A percentile compares a stretch with the other conserved stretches of the same genome.
These are phyloP conservation scores for Argyresthia goedartella DNA, from an alignment of 2,888 invertebrate genomes.

Conservation along the genomic window DNA sequence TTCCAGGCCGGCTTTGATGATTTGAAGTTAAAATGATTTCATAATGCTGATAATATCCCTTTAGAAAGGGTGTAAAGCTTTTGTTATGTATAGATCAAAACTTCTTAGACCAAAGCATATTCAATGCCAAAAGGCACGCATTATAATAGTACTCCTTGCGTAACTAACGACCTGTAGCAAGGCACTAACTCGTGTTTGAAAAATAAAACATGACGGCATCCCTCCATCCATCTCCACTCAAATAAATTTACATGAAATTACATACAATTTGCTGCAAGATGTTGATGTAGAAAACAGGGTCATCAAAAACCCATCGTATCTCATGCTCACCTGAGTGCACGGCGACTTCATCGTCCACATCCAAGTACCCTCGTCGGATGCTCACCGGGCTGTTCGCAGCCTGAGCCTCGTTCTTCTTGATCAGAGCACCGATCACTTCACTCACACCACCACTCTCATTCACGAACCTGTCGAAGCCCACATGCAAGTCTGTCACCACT, in stretches of 20 bases:
- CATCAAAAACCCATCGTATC: background rate
- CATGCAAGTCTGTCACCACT: conserved; percentile 48
- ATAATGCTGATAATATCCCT: conserved; percentile 2
- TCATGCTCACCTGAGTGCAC: conserved; percentile 77
- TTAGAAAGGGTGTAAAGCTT: conserved; percentile 21
- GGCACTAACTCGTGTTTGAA: background rate
- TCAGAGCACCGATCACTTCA: conserved; percentile 56
- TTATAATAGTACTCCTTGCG: background rate
- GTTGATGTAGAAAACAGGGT: conserved; percentile 8
- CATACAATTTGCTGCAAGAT: conserved; percentile 13
- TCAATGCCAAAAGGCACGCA: background rate
- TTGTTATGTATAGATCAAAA: too few relatives aligned
- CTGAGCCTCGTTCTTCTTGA: conserved; percentile 55
- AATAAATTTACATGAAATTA: conserved; percentile 10
- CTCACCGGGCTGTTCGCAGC: conserved; percentile 56
- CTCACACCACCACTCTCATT: conserved; percentile 49
- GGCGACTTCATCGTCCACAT: conserved; percentile 77
- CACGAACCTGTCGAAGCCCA: conserved; percentile 53
- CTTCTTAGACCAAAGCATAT: background rate
- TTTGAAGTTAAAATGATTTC: background rate
- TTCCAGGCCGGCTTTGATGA: too few relatives aligned
- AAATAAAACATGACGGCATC: background rate
- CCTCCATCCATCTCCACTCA: too few relatives aligned
- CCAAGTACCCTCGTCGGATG: conserved; percentile 58
- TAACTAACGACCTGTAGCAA: background rate